Evolutionary conservation across 2,113 vertebrate species (phyloP), one percentile per base, ranked within the genome.

Genomic region (Rhipidura dahli): DNA sequence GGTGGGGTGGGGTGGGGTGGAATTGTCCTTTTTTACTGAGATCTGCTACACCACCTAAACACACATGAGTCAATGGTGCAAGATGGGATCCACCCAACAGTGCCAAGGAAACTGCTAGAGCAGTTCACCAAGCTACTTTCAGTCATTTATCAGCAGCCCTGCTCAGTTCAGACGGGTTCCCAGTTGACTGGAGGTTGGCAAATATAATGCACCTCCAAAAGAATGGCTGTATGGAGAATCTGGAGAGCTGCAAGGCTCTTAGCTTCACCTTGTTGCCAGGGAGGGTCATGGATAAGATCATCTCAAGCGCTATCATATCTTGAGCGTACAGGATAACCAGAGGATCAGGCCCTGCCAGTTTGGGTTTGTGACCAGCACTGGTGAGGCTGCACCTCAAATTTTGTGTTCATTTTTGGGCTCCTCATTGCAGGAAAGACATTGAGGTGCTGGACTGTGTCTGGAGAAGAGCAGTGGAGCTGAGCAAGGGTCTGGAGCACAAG

Each of bases 361-460:
- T 0, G 1, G 22, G 14, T 27, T 44, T 44, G 33, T 51, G 33
- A 68, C 5, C 22, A 21, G 21, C 13, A 8, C 45, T 27, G 11
- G 4, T 51, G 63, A 51, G 61, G 14, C 45, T 0, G 0, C 37
- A 27, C 13, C 14, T 37, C 33, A 28, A 44, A 51, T 20, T 22
- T 2, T 84, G 14, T 20, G 10, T 13, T 40, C 13, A 11, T 7
- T 56, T 66, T 51, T 86, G 37, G 17, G 27, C 7, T 35, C 6
- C 37, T 68, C 33, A 10, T 27, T 10, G 4, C 27, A 33, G 22
- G 14, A 60, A 31, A 44, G 45, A 7, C 22, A 37, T 1, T 35
- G 60, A 75, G 70, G 4, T 10, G 30, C 35, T 40, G 30, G 20
- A 57, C 4, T 0, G 0, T 49, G 35, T 24, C 35, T 2, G 13